These are phyloP conservation scores for Phodopus roborovskii DNA, from an alignment of 2,113 vertebrate species.

Conservation along the genomic window DNA sequence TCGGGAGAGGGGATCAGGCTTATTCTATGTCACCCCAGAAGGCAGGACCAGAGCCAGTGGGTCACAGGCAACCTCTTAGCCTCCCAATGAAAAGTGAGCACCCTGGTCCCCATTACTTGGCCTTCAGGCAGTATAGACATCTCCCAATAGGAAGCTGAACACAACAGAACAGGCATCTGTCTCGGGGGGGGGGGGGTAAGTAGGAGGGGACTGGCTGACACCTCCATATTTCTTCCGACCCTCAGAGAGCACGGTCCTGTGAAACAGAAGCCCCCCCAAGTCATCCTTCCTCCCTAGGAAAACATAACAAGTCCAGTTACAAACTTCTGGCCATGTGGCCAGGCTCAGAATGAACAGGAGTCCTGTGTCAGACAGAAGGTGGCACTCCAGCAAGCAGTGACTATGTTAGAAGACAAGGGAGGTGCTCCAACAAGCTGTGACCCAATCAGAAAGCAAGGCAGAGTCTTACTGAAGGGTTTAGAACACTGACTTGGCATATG, in stretches of 20 bases:
- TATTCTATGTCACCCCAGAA: neutral
- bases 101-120: neutral
- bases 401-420: no score
- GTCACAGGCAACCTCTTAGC: neutral
- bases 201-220: neutral
- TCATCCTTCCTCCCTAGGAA: neutral
- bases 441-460: neutral
- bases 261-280: neutral
- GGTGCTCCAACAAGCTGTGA: neutral
- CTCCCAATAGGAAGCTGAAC: neutral
- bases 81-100: neutral
- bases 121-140: neutral
- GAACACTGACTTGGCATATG: neutral
- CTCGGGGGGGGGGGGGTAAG: neutral
- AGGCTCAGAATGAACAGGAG: neutral
- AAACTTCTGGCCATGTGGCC: rapidly evolving
- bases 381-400: no score
- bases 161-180: no score
- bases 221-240: neutral
- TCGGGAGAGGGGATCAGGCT: neutral
- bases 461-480: neutral
- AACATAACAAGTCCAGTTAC: neutral
- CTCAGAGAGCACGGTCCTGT: neutral
- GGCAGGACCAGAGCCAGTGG: neutral
- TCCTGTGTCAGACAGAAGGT: neutral